Base-by-base conservation (phyloP, 2,113 vertebrate genomes). In the Theristicus caerulescens region DNA sequence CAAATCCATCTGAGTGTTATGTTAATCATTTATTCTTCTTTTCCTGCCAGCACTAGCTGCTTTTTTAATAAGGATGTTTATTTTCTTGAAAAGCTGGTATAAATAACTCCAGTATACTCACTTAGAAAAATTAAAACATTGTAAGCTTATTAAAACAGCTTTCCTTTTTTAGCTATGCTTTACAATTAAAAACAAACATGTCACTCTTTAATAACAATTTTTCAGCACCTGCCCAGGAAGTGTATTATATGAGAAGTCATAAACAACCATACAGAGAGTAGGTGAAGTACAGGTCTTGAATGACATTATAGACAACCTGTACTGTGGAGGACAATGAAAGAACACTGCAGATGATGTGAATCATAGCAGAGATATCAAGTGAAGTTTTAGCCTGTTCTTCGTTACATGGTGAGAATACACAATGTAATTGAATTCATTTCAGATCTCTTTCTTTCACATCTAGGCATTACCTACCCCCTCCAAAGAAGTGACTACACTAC, bases 401-500 rank as follows among this genome's bases (percentile, higher is more conserved):
- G 3, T 91, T 54, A 81, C n/a, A 7, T 47, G 21, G 5, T 66
- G 49, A 72, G 44, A 80, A 51, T 7, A 22, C 8, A 73, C 2
- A 47, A 36, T 15, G 13, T 42, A 80, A 86, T 42, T 38, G 4
- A 84, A 64, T 73, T 57, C 0, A 38, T 51, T n/a, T 93, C 27
- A 32, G 27, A 61, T 61, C 4, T 38, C 15, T 87, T 87, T 51
- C 36, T 91, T 86, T 11, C 59, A 38, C 11, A 27, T n/a, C 14
- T 76, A 34, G 4, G 4, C 29, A 14, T 18, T 54, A 64, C 21
- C 8, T 59, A 17, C 5, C 2, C 2, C 0, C 8, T 72, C 49
- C 51, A 47, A 89, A 72, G 10, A 79, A 83, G 19, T 9, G 7
- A 83, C 10, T 26, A 25, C 4, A 52, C 38, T 27, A 59, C 9